Percentiles rank a stretch among this genome's conserved stretches.
Evolutionary conservation across 2,888 invertebrate genomes (phyloP).

Genomic region (Epirrhoe alternata): DNA sequence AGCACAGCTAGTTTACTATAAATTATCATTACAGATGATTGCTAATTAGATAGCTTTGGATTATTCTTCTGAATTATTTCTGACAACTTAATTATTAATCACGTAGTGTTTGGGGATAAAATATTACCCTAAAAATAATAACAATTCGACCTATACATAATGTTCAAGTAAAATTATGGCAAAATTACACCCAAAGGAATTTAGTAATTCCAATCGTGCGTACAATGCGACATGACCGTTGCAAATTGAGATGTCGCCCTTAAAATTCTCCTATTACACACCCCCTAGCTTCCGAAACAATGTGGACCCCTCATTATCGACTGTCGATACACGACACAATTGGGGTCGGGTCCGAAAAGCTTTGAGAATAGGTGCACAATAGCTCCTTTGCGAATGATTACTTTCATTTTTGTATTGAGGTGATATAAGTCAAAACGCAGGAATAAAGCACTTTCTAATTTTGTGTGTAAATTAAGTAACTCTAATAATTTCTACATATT

Average conservation of each 20-base stretch:
- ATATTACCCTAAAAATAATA: neutral
- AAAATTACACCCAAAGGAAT: conserved; percentile 30
- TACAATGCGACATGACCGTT: conserved; percentile 33
- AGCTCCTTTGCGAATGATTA: neutral
- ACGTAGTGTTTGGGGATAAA: neutral
- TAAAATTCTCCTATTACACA: conserved; percentile 38
- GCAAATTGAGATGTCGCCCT: conserved; percentile 40
- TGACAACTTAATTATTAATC: too few species aligned
- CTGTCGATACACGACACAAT: conserved; percentile 46
- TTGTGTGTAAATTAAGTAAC: neutral
- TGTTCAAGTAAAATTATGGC: conserved; percentile 1
- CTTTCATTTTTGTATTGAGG: neutral
- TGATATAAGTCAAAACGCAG: neutral
- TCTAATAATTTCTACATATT: neutral
- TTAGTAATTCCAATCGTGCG: conserved; percentile 19
- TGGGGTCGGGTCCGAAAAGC: conserved; percentile 15
- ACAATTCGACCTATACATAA: neutral
- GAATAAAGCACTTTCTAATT: neutral
- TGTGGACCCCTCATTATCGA: conserved; percentile 51
- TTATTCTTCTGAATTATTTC: too few species aligned
- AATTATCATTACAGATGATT: too few species aligned
- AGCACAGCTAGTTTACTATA: too few species aligned
- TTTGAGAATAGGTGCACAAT: neutral
- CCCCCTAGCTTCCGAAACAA: conserved; percentile 30
- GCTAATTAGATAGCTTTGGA: too few species aligned